Conservation (phyloP, 2,888 invertebrate species). For the Ferdinandea cuprea region DNA sequence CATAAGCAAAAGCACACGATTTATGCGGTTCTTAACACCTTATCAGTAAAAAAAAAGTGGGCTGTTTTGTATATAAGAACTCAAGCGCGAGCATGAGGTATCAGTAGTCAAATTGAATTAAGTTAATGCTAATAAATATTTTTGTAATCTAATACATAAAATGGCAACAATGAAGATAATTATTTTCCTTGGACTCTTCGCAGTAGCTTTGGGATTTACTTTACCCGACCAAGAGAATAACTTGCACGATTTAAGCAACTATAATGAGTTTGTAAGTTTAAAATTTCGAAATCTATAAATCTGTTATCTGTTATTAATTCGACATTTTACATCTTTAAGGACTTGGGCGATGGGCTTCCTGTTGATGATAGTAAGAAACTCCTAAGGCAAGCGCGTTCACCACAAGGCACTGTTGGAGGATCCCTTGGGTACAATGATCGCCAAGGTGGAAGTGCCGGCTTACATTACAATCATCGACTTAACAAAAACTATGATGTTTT, state of each 20-base stretch:
- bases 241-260: background rate
- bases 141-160: background rate
- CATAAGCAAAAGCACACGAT: too few species aligned
- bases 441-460: background rate
- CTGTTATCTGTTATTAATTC: background rate
- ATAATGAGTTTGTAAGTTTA: background rate
- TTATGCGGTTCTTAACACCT: too few species aligned
- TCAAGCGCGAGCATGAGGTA: background rate
- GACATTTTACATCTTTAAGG: background rate
- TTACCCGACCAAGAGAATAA: slow-evolving; percentile 36
- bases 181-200: slow-evolving; percentile 21
- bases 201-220: slow-evolving; percentile 31
- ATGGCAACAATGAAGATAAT: slow-evolving; percentile 21
- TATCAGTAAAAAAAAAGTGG: too few species aligned
- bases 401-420: slow-evolving; percentile 2
- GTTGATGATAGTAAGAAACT: background rate
- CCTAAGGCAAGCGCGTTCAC: slow-evolving; percentile 11
- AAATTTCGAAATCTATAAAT: background rate
- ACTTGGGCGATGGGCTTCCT: background rate
- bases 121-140: background rate
- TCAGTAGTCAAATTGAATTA: background rate
- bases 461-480: slow-evolving; percentile 9
- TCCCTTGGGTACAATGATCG: background rate
- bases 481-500: slow-evolving; percentile 11
- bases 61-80: too few species aligned